Evolutionary conservation across 2,113 vertebrate species (phyloP).

Genomic region (Tursiops truncatus): DNA sequence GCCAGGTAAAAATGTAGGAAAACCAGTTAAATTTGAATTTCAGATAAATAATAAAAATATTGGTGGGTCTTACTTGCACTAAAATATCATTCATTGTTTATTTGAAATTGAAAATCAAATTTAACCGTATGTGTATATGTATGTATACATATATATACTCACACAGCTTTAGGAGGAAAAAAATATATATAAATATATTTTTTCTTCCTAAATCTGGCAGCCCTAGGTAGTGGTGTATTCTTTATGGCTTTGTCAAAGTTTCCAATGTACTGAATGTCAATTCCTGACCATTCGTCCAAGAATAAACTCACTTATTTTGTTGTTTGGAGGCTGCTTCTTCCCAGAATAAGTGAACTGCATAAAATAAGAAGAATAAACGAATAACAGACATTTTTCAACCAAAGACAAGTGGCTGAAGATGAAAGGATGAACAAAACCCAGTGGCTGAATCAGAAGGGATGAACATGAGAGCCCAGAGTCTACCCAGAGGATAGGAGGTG

Average conservation of each 20-base stretch:
- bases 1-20: not conserved
- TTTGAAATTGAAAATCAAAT: not conserved
- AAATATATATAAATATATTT: not conserved
- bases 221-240: not conserved
- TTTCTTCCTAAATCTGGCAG: not conserved
- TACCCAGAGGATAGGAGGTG: not conserved
- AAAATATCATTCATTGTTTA: not conserved
- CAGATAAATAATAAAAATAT: not conserved
- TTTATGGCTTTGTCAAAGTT: conserved; percentile 21
- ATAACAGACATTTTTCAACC: not conserved
- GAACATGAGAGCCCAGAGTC: not conserved
- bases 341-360: not conserved
- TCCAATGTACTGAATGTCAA: not conserved
- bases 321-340: not conserved
- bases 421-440: not conserved
- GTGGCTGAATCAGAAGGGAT: not conserved
- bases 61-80: not conserved
- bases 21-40: conserved; percentile 12
- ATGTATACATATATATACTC: not conserved
- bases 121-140: not conserved
- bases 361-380: conserved; percentile 11
- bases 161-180: not conserved
- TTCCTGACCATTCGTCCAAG: not conserved
- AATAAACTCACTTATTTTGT: conserved; percentile 6
- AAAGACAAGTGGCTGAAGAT: not conserved